Conservation (phyloP, 2,888 invertebrate genomes). For the Acrobasis consociella region DNA sequence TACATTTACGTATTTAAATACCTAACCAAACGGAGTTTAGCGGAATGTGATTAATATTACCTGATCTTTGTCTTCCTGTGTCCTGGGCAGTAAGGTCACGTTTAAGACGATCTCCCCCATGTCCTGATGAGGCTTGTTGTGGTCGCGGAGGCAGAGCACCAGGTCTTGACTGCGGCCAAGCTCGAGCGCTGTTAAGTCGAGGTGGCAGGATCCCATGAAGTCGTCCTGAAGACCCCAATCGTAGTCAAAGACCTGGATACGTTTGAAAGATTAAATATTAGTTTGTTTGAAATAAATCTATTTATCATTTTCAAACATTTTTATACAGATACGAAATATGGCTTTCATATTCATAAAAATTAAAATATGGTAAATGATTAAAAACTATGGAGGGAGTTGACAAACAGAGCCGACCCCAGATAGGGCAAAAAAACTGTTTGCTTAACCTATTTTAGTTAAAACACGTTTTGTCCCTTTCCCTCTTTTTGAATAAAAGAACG, state of each 20-base stretch:
- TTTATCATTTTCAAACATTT: no score
- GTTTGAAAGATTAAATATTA: neutral
- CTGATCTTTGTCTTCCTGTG: constrained; percentile 97
- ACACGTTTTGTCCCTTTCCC: no score
- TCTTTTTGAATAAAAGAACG: no score
- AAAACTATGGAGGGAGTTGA: no score
- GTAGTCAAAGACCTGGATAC: constrained; percentile 93
- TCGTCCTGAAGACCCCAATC: constrained; percentile 99
- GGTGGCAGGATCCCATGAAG: constrained; percentile 96
- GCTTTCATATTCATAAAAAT: no score
- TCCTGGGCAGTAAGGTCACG: constrained; percentile 94
- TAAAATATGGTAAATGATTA: no score
- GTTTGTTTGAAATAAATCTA: neutral
- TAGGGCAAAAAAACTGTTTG: no score
- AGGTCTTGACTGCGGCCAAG: constrained; percentile 90
- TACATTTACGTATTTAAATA: no score
- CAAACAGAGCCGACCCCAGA: no score
- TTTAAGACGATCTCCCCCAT: constrained; percentile 94
- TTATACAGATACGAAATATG: no score
- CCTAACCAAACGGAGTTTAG: no score
- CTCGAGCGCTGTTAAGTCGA: constrained; percentile 93
- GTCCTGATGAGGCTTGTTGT: constrained; percentile 84
- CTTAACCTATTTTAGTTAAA: no score
- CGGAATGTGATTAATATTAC: constrained; percentile 78
- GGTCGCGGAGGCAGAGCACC: constrained; percentile 90